Percentiles rank a stretch among this genome's conserved stretches.
These are phyloP conservation scores for Argyrosomus regius DNA, from an alignment of 2,797 vertebrate species.

Conservation along the genomic window DNA sequence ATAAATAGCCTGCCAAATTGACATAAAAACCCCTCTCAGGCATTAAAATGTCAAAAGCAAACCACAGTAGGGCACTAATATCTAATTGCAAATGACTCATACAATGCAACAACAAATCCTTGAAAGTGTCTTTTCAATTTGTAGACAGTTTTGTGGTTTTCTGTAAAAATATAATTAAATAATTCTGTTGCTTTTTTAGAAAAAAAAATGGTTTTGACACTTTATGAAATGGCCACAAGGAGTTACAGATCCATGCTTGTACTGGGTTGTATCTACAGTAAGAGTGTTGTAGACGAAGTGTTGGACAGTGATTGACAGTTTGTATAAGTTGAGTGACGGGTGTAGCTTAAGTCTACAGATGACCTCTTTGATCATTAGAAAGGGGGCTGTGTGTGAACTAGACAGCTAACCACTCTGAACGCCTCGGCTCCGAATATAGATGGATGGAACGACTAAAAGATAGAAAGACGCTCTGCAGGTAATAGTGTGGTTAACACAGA, in stretches of 20 bases:
- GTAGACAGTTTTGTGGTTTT: conserved; percentile 30
- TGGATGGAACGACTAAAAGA: conserved; percentile 52
- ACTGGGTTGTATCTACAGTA: conserved; percentile 43
- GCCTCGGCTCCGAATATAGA: conserved; percentile 49
- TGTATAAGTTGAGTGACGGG: conserved; percentile 75
- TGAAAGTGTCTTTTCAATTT: conserved; percentile 29
- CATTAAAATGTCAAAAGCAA: conserved; percentile 70
- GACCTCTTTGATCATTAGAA: conserved; percentile 82
- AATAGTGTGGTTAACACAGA: conserved; percentile 48
- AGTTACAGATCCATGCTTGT: conserved; percentile 23
- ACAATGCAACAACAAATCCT: conserved; percentile 48
- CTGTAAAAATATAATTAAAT: conserved; percentile 19
- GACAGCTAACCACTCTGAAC: conserved; percentile 65
- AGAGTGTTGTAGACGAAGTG: conserved; percentile 36
- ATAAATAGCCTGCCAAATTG: conserved; percentile 80
- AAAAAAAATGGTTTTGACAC: neutral
- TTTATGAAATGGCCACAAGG: conserved; percentile 24
- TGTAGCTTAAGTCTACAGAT: conserved; percentile 77
- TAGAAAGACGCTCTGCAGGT: conserved; percentile 50
- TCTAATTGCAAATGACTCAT: conserved; percentile 56
- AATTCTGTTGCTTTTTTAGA: neutral
- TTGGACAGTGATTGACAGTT: conserved; percentile 72
- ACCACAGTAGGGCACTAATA: conserved; percentile 63
- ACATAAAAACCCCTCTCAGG: conserved; percentile 71
- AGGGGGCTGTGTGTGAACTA: conserved; percentile 57